phyloP scores from a whole-genome alignment of 30 jellyfish, hydroid and myxozoan genomes.

The Hydra vulgaris region DNA sequence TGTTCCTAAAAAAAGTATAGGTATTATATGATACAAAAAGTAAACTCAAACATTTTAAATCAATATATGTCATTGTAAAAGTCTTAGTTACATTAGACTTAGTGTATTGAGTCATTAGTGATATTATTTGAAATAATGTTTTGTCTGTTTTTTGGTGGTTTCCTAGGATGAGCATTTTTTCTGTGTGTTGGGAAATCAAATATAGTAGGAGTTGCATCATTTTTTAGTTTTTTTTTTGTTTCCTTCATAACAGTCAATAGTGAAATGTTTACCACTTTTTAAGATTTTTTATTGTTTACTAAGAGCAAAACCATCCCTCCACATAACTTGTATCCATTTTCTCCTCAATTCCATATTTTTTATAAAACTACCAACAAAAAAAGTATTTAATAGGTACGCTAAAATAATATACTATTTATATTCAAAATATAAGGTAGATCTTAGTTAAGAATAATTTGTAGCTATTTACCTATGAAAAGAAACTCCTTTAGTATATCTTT shows the following conservation, averaged over 20 bases:
- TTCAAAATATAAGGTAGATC: background rate
- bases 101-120: background rate
- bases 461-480: background rate
- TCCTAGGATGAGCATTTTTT: background rate
- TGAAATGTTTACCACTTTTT: background rate
- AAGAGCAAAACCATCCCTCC: background rate
- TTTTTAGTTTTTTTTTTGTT: background rate
- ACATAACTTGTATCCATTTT: background rate
- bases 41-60: background rate
- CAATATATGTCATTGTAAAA: background rate
- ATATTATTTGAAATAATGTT: background rate
- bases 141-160: background rate
- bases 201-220: background rate
- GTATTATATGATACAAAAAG: background rate
- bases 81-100: background rate
- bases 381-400: background rate
- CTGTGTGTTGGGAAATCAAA: background rate
- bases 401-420: background rate
- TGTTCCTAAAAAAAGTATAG: too few species aligned
- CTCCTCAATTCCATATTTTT: background rate
- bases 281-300: background rate
- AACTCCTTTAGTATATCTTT: background rate
- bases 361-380: background rate
- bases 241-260: background rate
- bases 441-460: background rate